These are phyloP conservation scores for Cryptophagus acutangulus DNA, from an alignment of 2,888 invertebrate species.

Conservation along the genomic window DNA sequence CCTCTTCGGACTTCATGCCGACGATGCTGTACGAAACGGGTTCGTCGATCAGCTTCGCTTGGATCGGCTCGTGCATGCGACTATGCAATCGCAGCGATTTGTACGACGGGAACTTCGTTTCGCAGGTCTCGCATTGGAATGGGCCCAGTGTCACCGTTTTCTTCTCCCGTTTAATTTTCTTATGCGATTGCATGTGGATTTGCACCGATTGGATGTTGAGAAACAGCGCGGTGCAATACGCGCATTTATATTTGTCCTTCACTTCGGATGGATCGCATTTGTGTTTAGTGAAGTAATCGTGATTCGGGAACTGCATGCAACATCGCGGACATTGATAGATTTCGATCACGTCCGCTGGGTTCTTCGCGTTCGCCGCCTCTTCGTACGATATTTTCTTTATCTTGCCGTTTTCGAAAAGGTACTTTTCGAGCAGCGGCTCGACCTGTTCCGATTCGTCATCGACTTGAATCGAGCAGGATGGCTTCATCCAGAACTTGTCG, in stretches of 20 bases:
- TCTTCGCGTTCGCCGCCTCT: slow-evolving; percentile 24
- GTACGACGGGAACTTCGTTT: slow-evolving; percentile 60
- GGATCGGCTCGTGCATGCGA: slow-evolving; percentile 68
- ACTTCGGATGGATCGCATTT: slow-evolving; percentile 36
- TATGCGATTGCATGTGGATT: slow-evolving; percentile 58
- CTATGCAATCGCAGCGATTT: slow-evolving; percentile 66
- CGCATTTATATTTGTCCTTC: slow-evolving; percentile 50
- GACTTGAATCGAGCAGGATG: too few relatives aligned
- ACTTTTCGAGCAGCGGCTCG: slow-evolving; percentile 32
- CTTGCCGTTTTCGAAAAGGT: slow-evolving; percentile 32
- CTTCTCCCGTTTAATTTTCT: slow-evolving; percentile 14
- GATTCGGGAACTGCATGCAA: slow-evolving; percentile 47
- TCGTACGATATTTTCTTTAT: slow-evolving; percentile 31
- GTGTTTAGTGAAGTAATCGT: slow-evolving; percentile 48
- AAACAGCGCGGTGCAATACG: slow-evolving; percentile 52
- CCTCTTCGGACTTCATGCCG: slow-evolving; percentile 36
- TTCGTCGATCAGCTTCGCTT: slow-evolving; percentile 51
- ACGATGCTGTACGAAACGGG: slow-evolving; percentile 47
- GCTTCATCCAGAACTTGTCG: slow-evolving; percentile 54
- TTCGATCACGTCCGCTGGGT: slow-evolving; percentile 31
- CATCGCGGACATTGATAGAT: slow-evolving; percentile 51
- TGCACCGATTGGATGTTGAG: slow-evolving; percentile 50
- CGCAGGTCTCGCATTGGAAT: slow-evolving; percentile 60
- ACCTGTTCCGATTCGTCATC: slow-evolving; percentile 23
- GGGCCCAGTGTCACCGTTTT: slow-evolving; percentile 36